Evolutionary conservation across 2,797 vertebrate genomes (phyloP).

Genomic region (Malacoraja senta): DNA sequence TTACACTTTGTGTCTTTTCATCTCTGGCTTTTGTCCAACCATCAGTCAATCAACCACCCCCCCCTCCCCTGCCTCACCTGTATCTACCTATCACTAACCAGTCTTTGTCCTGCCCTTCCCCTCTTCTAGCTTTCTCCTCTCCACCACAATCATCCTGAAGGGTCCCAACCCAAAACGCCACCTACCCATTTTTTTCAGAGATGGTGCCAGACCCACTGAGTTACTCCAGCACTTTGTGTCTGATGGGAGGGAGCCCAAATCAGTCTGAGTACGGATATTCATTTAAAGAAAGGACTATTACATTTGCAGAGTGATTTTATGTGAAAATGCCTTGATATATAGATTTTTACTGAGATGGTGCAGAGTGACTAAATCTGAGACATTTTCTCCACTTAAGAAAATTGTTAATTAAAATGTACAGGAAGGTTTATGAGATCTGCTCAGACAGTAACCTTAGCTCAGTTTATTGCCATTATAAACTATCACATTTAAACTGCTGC

Average conservation of each 20-base stretch:
- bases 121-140: too few relatives aligned
- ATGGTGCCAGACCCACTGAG: too few relatives aligned
- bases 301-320: neutral
- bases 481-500: constrained; percentile 37
- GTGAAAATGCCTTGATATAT: neutral
- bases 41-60: too few relatives aligned
- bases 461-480: constrained; percentile 38
- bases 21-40: too few relatives aligned
- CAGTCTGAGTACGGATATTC: neutral
- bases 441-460: constrained; percentile 35
- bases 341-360: constrained; percentile 27
- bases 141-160: too few relatives aligned
- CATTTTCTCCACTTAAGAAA: constrained; percentile 37
- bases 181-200: too few relatives aligned
- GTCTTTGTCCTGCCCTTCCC: too few relatives aligned
- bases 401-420: constrained; percentile 39
- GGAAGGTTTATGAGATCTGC: constrained; percentile 35
- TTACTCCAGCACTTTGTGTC: too few relatives aligned
- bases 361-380: constrained; percentile 36
- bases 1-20: too few relatives aligned
- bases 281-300: neutral
- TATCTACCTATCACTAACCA: too few relatives aligned
- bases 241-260: neutral
- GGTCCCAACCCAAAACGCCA: too few relatives aligned
- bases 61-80: too few relatives aligned